These are phyloP conservation scores for Macquaria ambigua DNA, from an alignment of 2,113 vertebrate genomes.

Conservation along the genomic window DNA sequence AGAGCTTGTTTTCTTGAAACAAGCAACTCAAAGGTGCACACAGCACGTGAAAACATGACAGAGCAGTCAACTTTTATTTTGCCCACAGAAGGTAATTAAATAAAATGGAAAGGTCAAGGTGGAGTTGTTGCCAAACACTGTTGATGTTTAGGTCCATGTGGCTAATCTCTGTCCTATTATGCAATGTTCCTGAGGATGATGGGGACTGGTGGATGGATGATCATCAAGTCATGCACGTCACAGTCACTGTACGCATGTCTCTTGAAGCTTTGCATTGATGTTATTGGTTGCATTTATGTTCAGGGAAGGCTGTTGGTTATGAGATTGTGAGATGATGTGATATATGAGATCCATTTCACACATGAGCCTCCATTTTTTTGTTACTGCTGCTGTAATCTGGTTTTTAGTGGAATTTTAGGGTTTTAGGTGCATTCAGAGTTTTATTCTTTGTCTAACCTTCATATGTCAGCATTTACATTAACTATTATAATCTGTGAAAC, in stretches of 20 bases:
- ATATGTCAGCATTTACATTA: neutral
- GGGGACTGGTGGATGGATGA: conserved; percentile 45
- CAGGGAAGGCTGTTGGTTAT: neutral
- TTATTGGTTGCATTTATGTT: neutral
- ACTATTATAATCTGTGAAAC: neutral
- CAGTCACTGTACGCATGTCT: conserved; percentile 12
- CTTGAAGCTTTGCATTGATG: neutral
- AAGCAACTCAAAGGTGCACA: neutral
- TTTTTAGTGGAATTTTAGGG: neutral
- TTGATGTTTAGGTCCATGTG: conserved; percentile 17
- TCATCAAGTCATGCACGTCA: conserved; percentile 26
- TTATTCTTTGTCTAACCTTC: neutral
- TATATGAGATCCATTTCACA: neutral
- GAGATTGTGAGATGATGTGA: neutral
- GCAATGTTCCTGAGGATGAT: conserved; percentile 46
- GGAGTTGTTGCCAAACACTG: conserved; percentile 15
- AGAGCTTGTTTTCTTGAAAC: neutral
- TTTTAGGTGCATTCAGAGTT: neutral
- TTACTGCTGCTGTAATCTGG: neutral
- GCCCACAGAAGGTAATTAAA: neutral
- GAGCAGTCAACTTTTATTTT: neutral
- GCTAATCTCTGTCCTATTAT: conserved; percentile 45
- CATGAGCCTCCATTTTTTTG: neutral
- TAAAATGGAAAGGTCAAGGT: conserved; percentile 3
- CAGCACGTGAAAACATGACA: neutral